phyloP scores from a whole-genome alignment of 1,140 invertebrate species.

The Calliphora vicina region DNA sequence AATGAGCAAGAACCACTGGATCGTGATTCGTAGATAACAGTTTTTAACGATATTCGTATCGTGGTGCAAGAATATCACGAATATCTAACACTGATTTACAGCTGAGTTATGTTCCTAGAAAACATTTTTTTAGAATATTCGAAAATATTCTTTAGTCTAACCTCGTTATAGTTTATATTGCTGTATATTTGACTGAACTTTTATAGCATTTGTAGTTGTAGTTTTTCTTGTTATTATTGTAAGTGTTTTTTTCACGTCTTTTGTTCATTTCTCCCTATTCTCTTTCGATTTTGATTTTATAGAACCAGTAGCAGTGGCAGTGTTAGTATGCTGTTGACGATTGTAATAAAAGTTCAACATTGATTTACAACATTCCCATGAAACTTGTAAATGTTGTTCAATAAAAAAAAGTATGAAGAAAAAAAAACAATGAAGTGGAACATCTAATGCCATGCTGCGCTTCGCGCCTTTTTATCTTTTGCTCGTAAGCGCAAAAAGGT shows the following conservation, averaged over 20 bases:
- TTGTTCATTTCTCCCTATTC: background rate
- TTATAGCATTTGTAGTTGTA: too few relatives aligned
- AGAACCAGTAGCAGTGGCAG: background rate
- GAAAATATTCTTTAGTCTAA: too few relatives aligned
- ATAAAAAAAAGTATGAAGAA: background rate
- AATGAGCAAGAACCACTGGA: too few relatives aligned
- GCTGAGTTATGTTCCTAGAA: too few relatives aligned
- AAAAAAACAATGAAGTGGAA: background rate
- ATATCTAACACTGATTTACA: too few relatives aligned
- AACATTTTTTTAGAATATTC: too few relatives aligned
- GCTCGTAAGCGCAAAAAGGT: background rate
- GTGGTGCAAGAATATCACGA: too few relatives aligned
- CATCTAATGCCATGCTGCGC: background rate
- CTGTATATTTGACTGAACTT: too few relatives aligned
- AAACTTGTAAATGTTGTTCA: conserved; percentile 33
- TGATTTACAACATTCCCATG: conserved; percentile 34
- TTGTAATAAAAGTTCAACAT: conserved; percentile 35
- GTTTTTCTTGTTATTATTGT: background rate
- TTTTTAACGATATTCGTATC: too few relatives aligned
- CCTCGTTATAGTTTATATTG: too few relatives aligned
- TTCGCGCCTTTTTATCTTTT: background rate
- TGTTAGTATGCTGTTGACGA: conserved; percentile 33
- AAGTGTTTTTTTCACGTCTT: background rate
- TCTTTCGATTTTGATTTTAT: too few relatives aligned
- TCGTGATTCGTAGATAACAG: too few relatives aligned